These are phyloP conservation scores for Callaeas wilsoni DNA, from an alignment of 2,113 vertebrate species.

Conservation along the genomic window DNA sequence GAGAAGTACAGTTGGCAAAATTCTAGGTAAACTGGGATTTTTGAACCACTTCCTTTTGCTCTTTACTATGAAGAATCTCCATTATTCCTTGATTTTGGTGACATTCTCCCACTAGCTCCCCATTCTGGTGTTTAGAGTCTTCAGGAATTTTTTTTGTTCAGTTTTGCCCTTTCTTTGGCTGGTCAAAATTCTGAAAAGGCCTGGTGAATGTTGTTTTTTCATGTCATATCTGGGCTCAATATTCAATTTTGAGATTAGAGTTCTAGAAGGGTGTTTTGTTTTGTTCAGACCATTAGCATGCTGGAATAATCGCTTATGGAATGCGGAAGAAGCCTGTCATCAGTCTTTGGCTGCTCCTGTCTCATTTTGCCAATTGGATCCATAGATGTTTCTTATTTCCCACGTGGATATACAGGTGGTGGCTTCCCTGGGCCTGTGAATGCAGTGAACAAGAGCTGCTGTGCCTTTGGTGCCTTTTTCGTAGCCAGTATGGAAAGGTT, in stretches of 20 bases:
- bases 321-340: background rate
- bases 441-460: background rate
- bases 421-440: background rate
- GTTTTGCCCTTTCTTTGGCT: background rate
- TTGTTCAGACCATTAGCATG: background rate
- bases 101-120: background rate
- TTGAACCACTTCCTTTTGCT: background rate
- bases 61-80: background rate
- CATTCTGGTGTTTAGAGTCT: background rate
- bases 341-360: background rate
- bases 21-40: background rate
- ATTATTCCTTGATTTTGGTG: background rate
- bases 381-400: background rate
- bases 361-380: background rate
- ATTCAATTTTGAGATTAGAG: background rate
- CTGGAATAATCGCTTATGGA: background rate
- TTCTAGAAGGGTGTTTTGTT: background rate
- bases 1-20: background rate
- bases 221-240: background rate
- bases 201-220: background rate
- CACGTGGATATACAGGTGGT: background rate
- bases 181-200: background rate
- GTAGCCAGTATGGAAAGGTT: background rate
- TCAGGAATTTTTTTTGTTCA: background rate
- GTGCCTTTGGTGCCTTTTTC: background rate